Base-by-base conservation (phyloP, 1,140 invertebrate species). In the Pantala flavescens region DNA sequence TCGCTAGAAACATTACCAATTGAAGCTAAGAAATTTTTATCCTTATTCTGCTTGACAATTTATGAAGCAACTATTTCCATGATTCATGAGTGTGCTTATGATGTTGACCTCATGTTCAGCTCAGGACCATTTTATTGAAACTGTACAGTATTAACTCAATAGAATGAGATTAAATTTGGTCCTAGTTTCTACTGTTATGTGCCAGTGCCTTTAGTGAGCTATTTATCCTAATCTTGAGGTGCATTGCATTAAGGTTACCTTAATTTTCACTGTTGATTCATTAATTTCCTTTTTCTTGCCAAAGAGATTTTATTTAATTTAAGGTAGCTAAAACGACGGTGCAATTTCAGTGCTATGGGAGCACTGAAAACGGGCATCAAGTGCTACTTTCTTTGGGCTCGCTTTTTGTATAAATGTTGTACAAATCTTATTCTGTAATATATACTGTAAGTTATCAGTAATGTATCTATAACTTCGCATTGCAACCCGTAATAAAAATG, bases 181-280 rank as follows among this genome's bases (percentile, higher is more conserved):
- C 49, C 49, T 63, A 3, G 12, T 63, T 63, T 19, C n/a, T 63
- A 3, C 49, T 63, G 49, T 63, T 36, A 63, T 63, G 49, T 63
- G 49, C 49, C 49, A 63, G 49, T 63, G 49, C 49, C 14, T 63
- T 16, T 63, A 63, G 14, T 63, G 49, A 63, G 49, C 49, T 63
- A 63, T 63, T 63, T 14, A 63, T 63, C 49, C 49, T 63, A 63
- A 63, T 63, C 49, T 63, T 63, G 49, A 63, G 49, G 49, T 63
- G 49, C 49, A 63, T 63, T 21, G n/a, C 49, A 16, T 19, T 63
- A 63, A 63, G 49, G 49, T 63, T 63, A 63, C 49, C 49, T 63
- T 63, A 63, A 63, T 63, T 63, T 63, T 63, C 49, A 63, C 49
- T 63, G 49, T 63, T 63, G 49, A 63, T 63, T 63, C n/a, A 63